Conservation (phyloP, 2,888 invertebrate species). For the Isotomurus palustris region DNA sequence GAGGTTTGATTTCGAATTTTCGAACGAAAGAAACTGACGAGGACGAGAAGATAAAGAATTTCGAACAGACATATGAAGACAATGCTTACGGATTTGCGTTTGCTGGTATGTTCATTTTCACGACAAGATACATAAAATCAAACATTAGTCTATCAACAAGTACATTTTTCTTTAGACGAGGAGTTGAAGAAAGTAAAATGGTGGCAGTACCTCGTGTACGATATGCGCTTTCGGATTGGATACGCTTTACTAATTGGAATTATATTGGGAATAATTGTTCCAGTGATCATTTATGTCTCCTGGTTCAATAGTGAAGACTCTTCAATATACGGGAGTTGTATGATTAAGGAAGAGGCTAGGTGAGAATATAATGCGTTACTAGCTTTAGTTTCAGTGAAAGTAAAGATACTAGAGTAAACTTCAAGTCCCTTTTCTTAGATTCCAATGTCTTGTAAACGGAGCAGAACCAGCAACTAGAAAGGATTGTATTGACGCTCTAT, state of each 20-base stretch:
- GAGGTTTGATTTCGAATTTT: slow-evolving; percentile 15
- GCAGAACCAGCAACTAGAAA: slow-evolving; percentile 45
- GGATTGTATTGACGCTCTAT: slow-evolving; percentile 53
- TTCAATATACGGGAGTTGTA: slow-evolving; percentile 36
- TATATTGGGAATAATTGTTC: slow-evolving; percentile 25
- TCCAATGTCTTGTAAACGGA: slow-evolving; percentile 41
- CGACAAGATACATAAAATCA: not conserved
- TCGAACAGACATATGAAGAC: slow-evolving; percentile 17
- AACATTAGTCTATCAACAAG: no score
- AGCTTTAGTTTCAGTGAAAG: no score
- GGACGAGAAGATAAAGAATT: slow-evolving; percentile 21
- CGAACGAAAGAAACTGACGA: slow-evolving; percentile 6
- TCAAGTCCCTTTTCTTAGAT: slow-evolving; percentile 19
- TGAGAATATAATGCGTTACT: no score
- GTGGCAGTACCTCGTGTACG: slow-evolving; percentile 29
- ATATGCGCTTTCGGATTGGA: slow-evolving; percentile 23
- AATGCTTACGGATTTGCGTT: slow-evolving; percentile 19
- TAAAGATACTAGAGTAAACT: slow-evolving; percentile 1
- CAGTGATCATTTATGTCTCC: slow-evolving; percentile 15
- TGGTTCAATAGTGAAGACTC: slow-evolving; percentile 1
- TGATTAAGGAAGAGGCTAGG: slow-evolving; percentile 31
- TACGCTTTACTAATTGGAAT: slow-evolving; percentile 27
- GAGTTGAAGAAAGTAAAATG: slow-evolving; percentile 21
- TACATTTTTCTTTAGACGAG: no score
- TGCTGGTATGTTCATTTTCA: slow-evolving; percentile 14